These are phyloP conservation scores for Strongylocentrotus purpuratus DNA, from an alignment of 35 echinoderm and acorn worm species.

Conservation along the genomic window DNA sequence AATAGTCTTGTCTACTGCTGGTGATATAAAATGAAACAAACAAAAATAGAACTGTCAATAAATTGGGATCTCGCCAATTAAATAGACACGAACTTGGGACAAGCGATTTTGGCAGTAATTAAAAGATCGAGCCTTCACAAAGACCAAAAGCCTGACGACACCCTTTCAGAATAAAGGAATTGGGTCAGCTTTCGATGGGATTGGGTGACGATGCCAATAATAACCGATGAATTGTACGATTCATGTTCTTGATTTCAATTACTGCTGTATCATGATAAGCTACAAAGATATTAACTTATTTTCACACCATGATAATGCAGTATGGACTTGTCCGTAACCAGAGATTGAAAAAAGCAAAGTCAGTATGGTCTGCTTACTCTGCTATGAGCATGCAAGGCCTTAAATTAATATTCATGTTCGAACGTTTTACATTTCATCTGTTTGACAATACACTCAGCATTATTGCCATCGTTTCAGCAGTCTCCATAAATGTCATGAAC, in stretches of 20 bases:
- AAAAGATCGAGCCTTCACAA: background rate
- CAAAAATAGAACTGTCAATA: background rate
- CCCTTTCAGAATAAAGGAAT: background rate
- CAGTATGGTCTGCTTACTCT: background rate
- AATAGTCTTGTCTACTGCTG: background rate
- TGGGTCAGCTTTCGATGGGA: background rate
- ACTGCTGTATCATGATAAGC: background rate
- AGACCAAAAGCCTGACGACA: background rate
- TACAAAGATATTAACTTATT: background rate
- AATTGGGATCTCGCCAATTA: background rate
- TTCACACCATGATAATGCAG: background rate
- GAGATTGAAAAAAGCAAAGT: background rate
- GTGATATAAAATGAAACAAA: background rate
- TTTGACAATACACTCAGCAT: background rate
- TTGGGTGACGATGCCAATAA: background rate
- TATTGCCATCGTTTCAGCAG: background rate
- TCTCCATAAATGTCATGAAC: constrained; percentile 1
- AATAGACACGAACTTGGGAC: background rate
- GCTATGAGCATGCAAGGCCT: background rate
- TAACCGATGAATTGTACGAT: background rate
- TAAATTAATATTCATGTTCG: background rate
- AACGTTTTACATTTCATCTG: background rate
- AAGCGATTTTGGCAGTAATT: background rate
- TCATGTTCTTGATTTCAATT: background rate
- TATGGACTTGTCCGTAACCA: background rate